Evolutionary conservation across 2,797 vertebrate genomes (phyloP).

Genomic region (Hypotaenidia okinawae): DNA sequence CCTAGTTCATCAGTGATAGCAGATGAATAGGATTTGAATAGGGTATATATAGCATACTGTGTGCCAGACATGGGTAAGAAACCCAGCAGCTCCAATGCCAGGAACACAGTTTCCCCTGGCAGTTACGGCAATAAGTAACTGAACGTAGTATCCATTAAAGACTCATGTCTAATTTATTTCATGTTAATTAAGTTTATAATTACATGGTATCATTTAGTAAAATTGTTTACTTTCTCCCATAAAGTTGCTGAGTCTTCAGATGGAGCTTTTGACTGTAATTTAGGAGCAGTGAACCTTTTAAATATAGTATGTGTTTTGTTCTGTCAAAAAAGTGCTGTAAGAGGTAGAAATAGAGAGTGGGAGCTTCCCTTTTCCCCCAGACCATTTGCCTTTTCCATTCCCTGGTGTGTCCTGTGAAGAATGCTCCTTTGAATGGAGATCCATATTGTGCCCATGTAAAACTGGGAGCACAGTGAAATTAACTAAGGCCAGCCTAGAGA

Average conservation of each 20-base stretch:
- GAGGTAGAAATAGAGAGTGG: neutral
- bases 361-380: neutral
- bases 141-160: conserved; percentile 18
- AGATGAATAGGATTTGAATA: neutral
- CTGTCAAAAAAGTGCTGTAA: neutral
- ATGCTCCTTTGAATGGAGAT: neutral
- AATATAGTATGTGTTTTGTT: conserved; percentile 44
- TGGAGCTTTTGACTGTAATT: conserved; percentile 47
- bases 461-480: neutral
- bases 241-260: conserved; percentile 44
- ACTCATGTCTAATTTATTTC: conserved; percentile 62
- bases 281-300: conserved; percentile 55
- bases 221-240: conserved; percentile 63
- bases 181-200: conserved; percentile 68
- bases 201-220: conserved; percentile 20
- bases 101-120: neutral
- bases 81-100: neutral
- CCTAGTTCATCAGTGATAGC: neutral
- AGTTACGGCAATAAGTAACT: neutral
- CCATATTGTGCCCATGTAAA: neutral
- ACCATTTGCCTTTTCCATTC: neutral
- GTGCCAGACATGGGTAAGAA: neutral
- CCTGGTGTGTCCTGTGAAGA: neutral
- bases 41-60: neutral
- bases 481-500: neutral